phyloP scores from a whole-genome alignment of 53 echinoderm and acorn worm species.

The Patiria pectinifera region DNA sequence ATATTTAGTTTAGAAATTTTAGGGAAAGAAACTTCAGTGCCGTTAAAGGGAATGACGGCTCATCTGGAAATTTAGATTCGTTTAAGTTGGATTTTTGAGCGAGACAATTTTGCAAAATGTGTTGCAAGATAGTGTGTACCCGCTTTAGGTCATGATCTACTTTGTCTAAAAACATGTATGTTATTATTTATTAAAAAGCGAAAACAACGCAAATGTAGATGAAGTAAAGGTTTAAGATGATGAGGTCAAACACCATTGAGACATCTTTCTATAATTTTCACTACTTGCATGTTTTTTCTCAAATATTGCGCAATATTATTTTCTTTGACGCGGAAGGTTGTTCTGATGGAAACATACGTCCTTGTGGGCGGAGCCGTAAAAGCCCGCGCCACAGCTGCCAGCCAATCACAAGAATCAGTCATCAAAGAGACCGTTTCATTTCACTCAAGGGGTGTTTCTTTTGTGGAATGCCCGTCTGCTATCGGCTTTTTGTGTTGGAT shows the following conservation, averaged over 20 bases:
- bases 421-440: slow-evolving; percentile 29
- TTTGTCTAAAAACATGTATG: neutral
- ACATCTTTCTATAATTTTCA: neutral
- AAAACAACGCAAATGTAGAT: neutral
- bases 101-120: neutral
- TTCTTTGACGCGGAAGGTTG: neutral
- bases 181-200: neutral
- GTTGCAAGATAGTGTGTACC: slow-evolving; percentile 23
- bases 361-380: slow-evolving; percentile 44
- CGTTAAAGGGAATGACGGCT: no score
- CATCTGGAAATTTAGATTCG: no score
- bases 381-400: slow-evolving; percentile 44
- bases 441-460: slow-evolving; percentile 28
- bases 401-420: slow-evolving; percentile 41
- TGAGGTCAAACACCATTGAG: neutral
- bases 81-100: no score
- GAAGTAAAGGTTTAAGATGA: neutral
- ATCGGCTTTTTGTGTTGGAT: neutral
- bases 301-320: slow-evolving; percentile 27
- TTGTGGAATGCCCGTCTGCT: slow-evolving; percentile 25
- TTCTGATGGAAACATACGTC: neutral
- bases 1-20: no score
- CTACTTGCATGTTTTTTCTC: slow-evolving; percentile 9
- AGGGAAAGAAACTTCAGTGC: no score
- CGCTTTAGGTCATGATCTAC: slow-evolving; percentile 15